Evolutionary conservation across 1,140 invertebrate genomes (phyloP), one percentile per base, ranked within the genome.

Genomic region (Proales similis): DNA sequence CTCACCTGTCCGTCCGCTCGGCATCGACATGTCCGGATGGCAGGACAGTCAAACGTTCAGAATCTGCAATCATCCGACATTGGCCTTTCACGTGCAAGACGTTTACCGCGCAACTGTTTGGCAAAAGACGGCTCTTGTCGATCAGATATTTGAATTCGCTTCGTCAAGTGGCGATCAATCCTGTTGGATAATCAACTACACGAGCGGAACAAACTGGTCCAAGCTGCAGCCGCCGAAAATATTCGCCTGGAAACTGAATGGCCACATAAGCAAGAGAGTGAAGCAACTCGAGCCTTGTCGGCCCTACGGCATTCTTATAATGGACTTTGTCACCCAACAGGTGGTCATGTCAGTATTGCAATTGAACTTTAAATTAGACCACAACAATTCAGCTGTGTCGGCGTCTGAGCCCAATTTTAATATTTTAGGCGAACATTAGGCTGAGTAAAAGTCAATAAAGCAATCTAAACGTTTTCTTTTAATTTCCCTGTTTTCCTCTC

Each of bases 11-110:
- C 39, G 27, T 5, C 51, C 51, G 20, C 24, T 57, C 2, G 51
- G 51, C 20, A 57, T 57, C 4, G 51, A 57, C 14, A 57, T 57
- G 51, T 57, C 51, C 6, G 51, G 51, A 7, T 57, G 51, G 51
- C 29, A 20, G 17, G 39, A 42, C 29, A 57, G 45, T 9, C 36
- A 39, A 26, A 57, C 36, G 2, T 30, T 17, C 32, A 26, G 30
- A 17, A 42, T 57, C 45, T 42, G 45, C 11, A 57, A 57, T 27
- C 51, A 57, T 42, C 19, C 36, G 11, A 29, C 39, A 3, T 57
- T 57, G 39, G 22, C 24, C 1, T 30, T 57, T 12, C 29, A 12
- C 7, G 29, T 57, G 9, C 51, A 57, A 42, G 51, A 57, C 20
- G 33, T 42, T 7, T 57, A 42, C 20, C 7, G 30, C 20, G 14